Evolutionary conservation across 2,888 invertebrate species (phyloP).

Genomic region (Odontomyia ornata): DNA sequence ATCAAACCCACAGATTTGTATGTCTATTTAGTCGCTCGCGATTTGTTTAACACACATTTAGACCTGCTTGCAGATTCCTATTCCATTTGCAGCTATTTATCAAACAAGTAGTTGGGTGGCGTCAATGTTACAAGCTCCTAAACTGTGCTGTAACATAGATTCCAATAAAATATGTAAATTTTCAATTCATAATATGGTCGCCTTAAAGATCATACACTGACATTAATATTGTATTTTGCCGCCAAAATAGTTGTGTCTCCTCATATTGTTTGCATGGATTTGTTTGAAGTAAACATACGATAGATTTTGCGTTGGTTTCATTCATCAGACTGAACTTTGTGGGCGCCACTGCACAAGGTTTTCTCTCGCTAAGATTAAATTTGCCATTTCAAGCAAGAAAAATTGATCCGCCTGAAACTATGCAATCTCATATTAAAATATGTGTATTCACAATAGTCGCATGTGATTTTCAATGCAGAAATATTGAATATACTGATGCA

Average conservation of each 20-base stretch:
- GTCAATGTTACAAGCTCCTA: neutral
- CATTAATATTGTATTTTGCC: neutral
- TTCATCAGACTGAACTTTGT: too few relatives aligned
- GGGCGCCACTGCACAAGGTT: too few relatives aligned
- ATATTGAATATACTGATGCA: too few relatives aligned
- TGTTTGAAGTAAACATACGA: too few relatives aligned
- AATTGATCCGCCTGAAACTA: too few relatives aligned
- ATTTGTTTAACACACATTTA: neutral
- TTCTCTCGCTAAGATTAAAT: too few relatives aligned
- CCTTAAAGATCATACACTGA: neutral
- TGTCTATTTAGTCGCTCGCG: neutral
- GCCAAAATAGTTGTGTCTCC: neutral
- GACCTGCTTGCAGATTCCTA: neutral
- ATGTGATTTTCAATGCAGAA: too few relatives aligned
- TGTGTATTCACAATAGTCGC: too few relatives aligned
- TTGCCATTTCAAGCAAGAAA: too few relatives aligned
- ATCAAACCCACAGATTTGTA: neutral
- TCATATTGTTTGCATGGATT: too few relatives aligned
- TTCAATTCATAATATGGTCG: neutral
- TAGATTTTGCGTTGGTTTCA: too few relatives aligned
- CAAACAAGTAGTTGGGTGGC: neutral
- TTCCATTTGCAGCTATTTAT: neutral
- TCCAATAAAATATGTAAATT: conserved; percentile 4
- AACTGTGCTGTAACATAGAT: neutral
- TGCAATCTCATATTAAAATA: too few relatives aligned